phyloP scores from a whole-genome alignment of 2,113 vertebrate genomes.

The Stercorarius parasiticus region DNA sequence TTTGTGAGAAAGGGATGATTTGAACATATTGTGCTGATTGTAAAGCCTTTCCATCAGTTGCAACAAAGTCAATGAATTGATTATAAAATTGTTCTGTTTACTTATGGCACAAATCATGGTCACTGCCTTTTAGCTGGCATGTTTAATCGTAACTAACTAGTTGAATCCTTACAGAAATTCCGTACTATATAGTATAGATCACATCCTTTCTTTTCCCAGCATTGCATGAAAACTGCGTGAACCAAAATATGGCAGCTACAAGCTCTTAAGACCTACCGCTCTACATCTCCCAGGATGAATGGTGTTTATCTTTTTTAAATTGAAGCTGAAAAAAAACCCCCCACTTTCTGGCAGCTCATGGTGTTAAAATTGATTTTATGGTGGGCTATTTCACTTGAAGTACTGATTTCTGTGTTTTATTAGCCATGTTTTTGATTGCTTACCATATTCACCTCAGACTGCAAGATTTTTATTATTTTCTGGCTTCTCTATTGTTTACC shows the following conservation, averaged over 20 bases:
- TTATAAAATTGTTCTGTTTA: slow-evolving; percentile 5
- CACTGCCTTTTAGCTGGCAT: neutral
- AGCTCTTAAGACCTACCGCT: neutral
- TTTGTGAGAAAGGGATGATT: neutral
- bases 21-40: neutral
- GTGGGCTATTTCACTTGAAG: slow-evolving; percentile 39
- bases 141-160: neutral
- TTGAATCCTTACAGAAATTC: neutral
- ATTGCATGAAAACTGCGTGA: neutral
- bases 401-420: slow-evolving; percentile 51
- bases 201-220: neutral
- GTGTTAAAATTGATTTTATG: slow-evolving; percentile 66
- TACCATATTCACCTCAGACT: neutral
- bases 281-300: slow-evolving; percentile 7
- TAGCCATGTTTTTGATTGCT: slow-evolving; percentile 5
- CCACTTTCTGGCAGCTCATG: slow-evolving; percentile 38
- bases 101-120: neutral
- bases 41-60: neutral
- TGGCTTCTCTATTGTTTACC: neutral
- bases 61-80: neutral
- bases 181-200: neutral
- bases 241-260: neutral
- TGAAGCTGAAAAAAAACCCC: neutral
- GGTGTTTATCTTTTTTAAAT: slow-evolving; percentile 1
- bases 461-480: neutral